These are phyloP conservation scores for Diorhabda carinulata DNA, from an alignment of 1,140 invertebrate genomes.

Conservation along the genomic window DNA sequence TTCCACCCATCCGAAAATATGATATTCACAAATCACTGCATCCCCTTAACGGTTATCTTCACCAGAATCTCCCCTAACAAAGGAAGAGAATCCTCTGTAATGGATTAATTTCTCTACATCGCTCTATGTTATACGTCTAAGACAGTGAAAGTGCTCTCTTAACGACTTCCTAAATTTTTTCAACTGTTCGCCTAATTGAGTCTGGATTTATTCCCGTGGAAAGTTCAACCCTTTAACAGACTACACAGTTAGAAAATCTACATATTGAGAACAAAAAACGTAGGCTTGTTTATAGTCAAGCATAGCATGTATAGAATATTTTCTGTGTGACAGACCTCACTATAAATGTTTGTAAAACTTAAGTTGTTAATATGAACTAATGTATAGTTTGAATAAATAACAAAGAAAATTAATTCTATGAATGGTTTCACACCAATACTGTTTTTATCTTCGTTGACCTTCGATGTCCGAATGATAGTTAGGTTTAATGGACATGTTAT, in stretches of 20 bases:
- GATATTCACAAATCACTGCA: constrained; percentile 19
- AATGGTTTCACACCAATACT: too few relatives aligned
- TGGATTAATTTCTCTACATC: constrained; percentile 9
- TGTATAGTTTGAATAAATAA: too few relatives aligned
- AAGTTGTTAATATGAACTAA: too few relatives aligned
- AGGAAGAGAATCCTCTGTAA: not conserved
- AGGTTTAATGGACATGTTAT: too few relatives aligned
- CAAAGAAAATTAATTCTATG: too few relatives aligned
- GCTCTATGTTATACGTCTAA: not conserved
- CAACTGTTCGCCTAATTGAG: not conserved
- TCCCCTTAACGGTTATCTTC: constrained; percentile 1
- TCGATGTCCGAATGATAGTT: too few relatives aligned
- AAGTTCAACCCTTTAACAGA: not conserved
- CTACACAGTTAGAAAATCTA: not conserved
- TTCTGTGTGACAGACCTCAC: too few relatives aligned
- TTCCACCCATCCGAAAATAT: not conserved
- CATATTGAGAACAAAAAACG: too few relatives aligned
- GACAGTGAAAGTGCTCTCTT: not conserved
- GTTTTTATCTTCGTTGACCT: too few relatives aligned
- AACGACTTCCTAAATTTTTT: constrained; percentile 2
- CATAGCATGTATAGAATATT: too few relatives aligned
- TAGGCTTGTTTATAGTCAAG: too few relatives aligned
- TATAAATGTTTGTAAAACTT: too few relatives aligned
- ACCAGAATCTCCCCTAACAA: not conserved
- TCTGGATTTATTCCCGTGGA: not conserved